These are phyloP conservation scores for Drosophila fungiperda DNA, from an alignment of 2,888 invertebrate genomes.

Conservation along the genomic window DNA sequence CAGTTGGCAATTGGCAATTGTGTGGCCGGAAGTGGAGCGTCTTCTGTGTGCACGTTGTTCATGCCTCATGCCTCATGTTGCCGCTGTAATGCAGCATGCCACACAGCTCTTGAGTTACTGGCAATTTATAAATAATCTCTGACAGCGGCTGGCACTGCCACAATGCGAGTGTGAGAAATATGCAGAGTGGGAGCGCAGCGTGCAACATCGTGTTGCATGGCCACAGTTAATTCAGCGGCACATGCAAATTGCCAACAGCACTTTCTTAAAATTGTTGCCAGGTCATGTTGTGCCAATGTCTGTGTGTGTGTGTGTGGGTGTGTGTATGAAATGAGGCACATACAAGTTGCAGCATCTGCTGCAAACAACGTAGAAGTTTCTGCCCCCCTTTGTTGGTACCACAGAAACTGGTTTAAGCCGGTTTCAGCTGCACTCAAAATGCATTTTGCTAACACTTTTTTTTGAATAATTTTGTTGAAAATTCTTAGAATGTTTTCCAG, in stretches of 20 bases:
- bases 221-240: constrained; percentile 47
- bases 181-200: constrained; percentile 23
- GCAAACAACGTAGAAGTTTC: constrained; percentile 2
- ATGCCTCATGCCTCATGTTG: constrained; percentile 26
- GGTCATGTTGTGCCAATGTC: constrained; percentile 21
- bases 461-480: not conserved
- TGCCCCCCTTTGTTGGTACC: not conserved
- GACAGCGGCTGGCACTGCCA: constrained; percentile 11
- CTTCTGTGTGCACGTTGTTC: constrained; percentile 38
- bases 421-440: not conserved
- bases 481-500: not conserved
- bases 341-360: constrained; percentile 25
- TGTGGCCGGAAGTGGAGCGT: constrained; percentile 61
- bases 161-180: constrained; percentile 48
- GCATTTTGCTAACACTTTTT: not conserved
- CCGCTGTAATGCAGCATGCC: constrained; percentile 25
- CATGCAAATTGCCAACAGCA: constrained; percentile 60
- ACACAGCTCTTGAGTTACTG: constrained; percentile 45
- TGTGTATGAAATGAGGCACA: constrained; percentile 19
- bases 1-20: constrained; percentile 22
- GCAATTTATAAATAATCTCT: constrained; percentile 37
- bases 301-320: constrained; percentile 9
- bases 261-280: constrained; percentile 46
- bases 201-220: constrained; percentile 39
- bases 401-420: constrained; percentile 27